These are phyloP conservation scores for Blastobasis lacticolella DNA, from an alignment of 2,888 invertebrate genomes.

Conservation along the genomic window DNA sequence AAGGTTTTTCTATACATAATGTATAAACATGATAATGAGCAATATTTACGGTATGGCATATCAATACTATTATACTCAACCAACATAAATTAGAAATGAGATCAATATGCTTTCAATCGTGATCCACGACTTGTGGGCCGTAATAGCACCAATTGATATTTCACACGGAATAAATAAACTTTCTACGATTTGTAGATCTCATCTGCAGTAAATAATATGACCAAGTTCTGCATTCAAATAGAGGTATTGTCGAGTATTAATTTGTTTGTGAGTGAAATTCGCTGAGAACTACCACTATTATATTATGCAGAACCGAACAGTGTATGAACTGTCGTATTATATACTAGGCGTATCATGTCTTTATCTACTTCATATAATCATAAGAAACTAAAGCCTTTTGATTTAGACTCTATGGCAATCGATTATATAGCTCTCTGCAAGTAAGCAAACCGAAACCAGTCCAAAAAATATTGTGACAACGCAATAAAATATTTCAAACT, in stretches of 20 bases:
- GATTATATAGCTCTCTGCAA: too few species aligned
- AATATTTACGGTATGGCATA: constrained; percentile 55
- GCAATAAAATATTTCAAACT: constrained; percentile 13
- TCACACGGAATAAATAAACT: too few species aligned
- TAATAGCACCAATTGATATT: too few species aligned
- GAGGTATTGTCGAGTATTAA: too few species aligned
- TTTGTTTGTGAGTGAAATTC: constrained; percentile 2
- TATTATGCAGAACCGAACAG: background rate
- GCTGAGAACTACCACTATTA: background rate
- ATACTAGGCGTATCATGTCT: too few species aligned
- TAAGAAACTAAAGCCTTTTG: too few species aligned
- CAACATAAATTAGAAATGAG: constrained; percentile 65
- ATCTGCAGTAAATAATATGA: too few species aligned
- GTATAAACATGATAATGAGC: constrained; percentile 44
- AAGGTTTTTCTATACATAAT: constrained; percentile 13
- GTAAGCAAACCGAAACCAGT: constrained; percentile 4
- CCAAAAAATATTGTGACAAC: constrained; percentile 18
- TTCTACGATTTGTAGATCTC: too few species aligned
- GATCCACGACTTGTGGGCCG: too few species aligned
- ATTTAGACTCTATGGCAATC: too few species aligned
- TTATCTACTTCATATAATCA: too few species aligned
- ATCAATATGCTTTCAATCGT: constrained; percentile 46
- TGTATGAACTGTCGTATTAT: constrained; percentile 2
- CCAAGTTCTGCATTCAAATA: too few species aligned
- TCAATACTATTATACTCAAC: constrained; percentile 45